Base-by-base conservation (phyloP, 2,888 invertebrate genomes). In the Anorthoa munda region DNA sequence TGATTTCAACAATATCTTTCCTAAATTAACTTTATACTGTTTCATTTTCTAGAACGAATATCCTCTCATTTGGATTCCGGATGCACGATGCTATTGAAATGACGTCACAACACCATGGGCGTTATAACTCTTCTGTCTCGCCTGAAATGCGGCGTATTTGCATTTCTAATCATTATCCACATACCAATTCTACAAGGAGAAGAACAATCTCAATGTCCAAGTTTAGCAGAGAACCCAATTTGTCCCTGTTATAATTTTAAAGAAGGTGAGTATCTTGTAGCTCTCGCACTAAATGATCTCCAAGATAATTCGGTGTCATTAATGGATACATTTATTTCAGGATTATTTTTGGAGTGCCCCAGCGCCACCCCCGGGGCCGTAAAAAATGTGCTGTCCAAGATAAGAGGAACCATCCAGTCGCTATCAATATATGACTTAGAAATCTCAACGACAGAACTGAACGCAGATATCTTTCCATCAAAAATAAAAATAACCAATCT, bases 171-270 rank as follows among this genome's bases (percentile, higher is more conserved):
- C 88, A 91, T 94, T 89, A 92, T 92, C 91, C 94, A 94, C 92
- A 94, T 94, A 91, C 96, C 93, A 92, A 96, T 95, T 94, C 94
- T 96, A 92, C 96, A 95, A 94, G 96, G 96, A 92, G 96, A 96
- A 96, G 96, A 96, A 88, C 95, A 95, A 81, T 90, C 95, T 45
- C 93, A 97, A 91, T 98, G 98, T 92, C 98, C 98, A 77, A 97
- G 97, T 90, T 97, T 97, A 89, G 97, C 98, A 89, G 97, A 97
- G 88, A 98, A 98, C 93, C 98, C 98, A 58, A 98, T 98, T 86
- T 99, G 99, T 93, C 98, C 98, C 11, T 99, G 99, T 95, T 99
- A 98, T 97, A 98, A 98, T 93, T 98, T 99, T 94, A 98, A 98
- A 95, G 98, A 98, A 96, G 99, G 97, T 97, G 94, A 91, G 85